These are phyloP conservation scores for Drosophila prolongata DNA, from an alignment of 2,888 invertebrate genomes.

Conservation along the genomic window DNA sequence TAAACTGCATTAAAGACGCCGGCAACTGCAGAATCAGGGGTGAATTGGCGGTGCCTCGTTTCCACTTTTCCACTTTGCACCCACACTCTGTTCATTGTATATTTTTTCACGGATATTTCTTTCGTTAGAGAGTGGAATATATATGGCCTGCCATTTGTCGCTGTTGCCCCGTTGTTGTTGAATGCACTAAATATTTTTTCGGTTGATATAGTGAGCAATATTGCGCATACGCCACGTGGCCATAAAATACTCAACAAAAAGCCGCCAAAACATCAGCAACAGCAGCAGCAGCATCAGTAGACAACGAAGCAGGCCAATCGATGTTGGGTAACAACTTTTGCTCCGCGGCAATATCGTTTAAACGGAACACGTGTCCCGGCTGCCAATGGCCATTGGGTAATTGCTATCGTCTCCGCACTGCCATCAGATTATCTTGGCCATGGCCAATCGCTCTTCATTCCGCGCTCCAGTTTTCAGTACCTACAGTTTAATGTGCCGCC, in stretches of 20 bases:
- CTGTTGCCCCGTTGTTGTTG: constrained; percentile 24
- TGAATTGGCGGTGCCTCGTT: constrained; percentile 21
- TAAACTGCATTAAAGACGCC: constrained; percentile 49
- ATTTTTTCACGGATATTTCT: constrained; percentile 12
- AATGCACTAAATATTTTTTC: constrained; percentile 41
- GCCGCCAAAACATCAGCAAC: constrained; percentile 10
- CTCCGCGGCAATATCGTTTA: constrained; percentile 55
- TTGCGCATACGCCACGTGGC: constrained; percentile 66
- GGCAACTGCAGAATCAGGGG: constrained; percentile 7
- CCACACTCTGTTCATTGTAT: constrained; percentile 17
- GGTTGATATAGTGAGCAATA: constrained; percentile 54
- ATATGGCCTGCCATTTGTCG: constrained; percentile 53
- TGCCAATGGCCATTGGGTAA: constrained; percentile 41
- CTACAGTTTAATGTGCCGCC: constrained; percentile 22
- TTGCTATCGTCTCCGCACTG: constrained; percentile 29
- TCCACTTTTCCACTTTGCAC: constrained; percentile 16
- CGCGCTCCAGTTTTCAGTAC: constrained; percentile 10
- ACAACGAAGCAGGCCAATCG: constrained; percentile 30
- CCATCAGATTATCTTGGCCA: constrained; percentile 30
- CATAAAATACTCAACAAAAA: constrained; percentile 52
- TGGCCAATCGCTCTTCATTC: constrained; percentile 24
- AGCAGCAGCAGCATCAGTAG: neutral
- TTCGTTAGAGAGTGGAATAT: constrained; percentile 13
- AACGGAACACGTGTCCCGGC: constrained; percentile 50
- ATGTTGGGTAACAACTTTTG: constrained; percentile 54